phyloP scores from a whole-genome alignment of 1,140 invertebrate species.

The Drosophila paulistorum region DNA sequence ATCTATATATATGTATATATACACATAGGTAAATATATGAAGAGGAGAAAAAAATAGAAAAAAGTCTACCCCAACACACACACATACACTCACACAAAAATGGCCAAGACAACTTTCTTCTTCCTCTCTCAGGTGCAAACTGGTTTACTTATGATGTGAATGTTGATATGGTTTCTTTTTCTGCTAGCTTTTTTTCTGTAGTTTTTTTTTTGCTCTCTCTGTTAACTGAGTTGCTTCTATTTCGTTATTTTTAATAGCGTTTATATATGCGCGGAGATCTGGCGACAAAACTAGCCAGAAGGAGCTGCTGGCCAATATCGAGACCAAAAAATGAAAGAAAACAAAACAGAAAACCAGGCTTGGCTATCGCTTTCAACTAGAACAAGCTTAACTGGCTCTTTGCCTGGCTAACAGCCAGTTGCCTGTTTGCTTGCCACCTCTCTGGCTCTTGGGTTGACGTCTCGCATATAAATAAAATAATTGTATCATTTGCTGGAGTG shows the following conservation, averaged over 20 bases:
- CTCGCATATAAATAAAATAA: slow-evolving; percentile 68
- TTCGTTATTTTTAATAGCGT: slow-evolving; percentile 64
- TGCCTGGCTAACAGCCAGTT: slow-evolving; percentile 20
- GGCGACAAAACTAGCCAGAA: slow-evolving; percentile 49
- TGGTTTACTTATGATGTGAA: slow-evolving; percentile 82
- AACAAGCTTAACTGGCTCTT: slow-evolving; percentile 72
- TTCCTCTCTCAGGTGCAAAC: slow-evolving; percentile 81
- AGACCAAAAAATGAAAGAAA: neutral
- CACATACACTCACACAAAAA: slow-evolving; percentile 55
- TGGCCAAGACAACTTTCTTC: slow-evolving; percentile 81
- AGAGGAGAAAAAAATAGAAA: slow-evolving; percentile 31
- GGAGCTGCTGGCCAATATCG: slow-evolving; percentile 18
- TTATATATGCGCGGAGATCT: slow-evolving; percentile 23
- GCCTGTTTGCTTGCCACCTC: neutral
- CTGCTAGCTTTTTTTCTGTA: slow-evolving; percentile 49
- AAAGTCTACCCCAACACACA: slow-evolving; percentile 58
- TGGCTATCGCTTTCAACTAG: slow-evolving; percentile 78
- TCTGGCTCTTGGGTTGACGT: slow-evolving; percentile 13
- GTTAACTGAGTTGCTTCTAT: slow-evolving; percentile 54
- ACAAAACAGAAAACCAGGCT: slow-evolving; percentile 5
- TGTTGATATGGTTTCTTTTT: slow-evolving; percentile 80
- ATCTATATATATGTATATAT: slow-evolving; percentile 36
- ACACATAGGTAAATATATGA: neutral
- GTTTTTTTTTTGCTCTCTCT: slow-evolving; percentile 36
- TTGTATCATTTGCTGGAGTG: slow-evolving; percentile 71